Evolutionary conservation across 2,888 invertebrate species (phyloP), one percentile per base, ranked within the genome.

Genomic region (Cyclophora albipunctata): DNA sequence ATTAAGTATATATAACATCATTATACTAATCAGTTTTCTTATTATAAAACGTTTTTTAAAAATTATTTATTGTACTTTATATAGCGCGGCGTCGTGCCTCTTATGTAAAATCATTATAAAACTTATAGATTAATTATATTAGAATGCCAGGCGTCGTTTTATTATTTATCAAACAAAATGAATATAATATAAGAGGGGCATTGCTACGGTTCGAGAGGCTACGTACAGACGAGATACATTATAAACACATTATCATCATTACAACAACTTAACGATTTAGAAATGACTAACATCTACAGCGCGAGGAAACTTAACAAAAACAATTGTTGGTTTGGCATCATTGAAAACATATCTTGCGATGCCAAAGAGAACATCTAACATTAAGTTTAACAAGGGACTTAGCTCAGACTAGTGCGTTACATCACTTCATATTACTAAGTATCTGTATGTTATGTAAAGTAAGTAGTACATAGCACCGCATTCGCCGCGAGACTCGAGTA

Each of bases 51-150:
- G 62, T 70, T 75, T 77, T 73, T 75, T 71, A 74, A 80, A 78
- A 81, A 83, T 75, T 77, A 82, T 83, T 82, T 81, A 85, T 86
- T 86, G 86, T 85, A 86, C 86, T 86, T 81, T 78, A 78, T 75
- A 73, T 73, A 75, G 76, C 73, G 74, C 69, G 77, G 78, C 78
- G 69, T 68, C 72, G 75, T 75, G 83, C 81, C 82, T 73, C 75
- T 75, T 75, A 79, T 79, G 78, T 82, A 85, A 84, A 84, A 81
- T 75, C 68, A 70, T 77, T 84, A 85, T 80, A 86, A 86, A 85
- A 82, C 81, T 82, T 84, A 84, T 74, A 80, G 67, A 76, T 71
- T 51, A 56, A 59, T 55, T 53, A 54, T 53, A 76, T 75, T 60
- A 61, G 55, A 59, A 53, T 52, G 50, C 58, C 60, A 56, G 62